phyloP scores from a whole-genome alignment of 2,888 invertebrate genomes.

The Listrodromus nycthemerus region DNA sequence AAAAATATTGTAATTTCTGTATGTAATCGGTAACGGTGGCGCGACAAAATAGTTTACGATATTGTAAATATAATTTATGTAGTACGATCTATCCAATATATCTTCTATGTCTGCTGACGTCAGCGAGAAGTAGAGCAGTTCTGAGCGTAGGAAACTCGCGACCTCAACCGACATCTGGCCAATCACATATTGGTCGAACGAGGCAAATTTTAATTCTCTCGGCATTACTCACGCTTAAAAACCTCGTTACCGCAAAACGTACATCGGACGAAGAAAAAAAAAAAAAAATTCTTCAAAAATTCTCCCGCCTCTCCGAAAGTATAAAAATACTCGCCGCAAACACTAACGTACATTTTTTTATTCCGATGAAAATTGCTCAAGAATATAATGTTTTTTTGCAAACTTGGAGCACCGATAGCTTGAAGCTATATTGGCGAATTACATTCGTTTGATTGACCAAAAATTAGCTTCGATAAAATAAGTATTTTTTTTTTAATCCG shows the following conservation, averaged over 20 bases:
- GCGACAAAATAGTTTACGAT: not conserved
- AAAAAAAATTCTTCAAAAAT: constrained; percentile 1
- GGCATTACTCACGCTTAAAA: constrained; percentile 34
- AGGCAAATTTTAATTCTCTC: constrained; percentile 15
- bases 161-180: constrained; percentile 19
- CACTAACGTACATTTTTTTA: constrained; percentile 41
- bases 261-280: constrained; percentile 1
- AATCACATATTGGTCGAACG: constrained; percentile 19
- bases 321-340: constrained; percentile 4
- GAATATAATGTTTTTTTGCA: constrained; percentile 33
- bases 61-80: constrained; percentile 8
- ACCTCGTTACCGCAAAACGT: constrained; percentile 13
- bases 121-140: constrained; percentile 26
- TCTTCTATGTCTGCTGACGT: not conserved
- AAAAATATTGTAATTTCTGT: not conserved
- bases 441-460: not conserved
- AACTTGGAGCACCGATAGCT: constrained; percentile 12
- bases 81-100: not conserved
- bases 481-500: not conserved
- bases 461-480: not conserved
- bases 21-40: not conserved
- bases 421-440: constrained; percentile 5
- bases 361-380: constrained; percentile 65
- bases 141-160: constrained; percentile 7
- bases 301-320: constrained; percentile 36